Evolutionary conservation across 2,797 vertebrate species (phyloP).

Genomic region (Macrochelys suwanniensis): DNA sequence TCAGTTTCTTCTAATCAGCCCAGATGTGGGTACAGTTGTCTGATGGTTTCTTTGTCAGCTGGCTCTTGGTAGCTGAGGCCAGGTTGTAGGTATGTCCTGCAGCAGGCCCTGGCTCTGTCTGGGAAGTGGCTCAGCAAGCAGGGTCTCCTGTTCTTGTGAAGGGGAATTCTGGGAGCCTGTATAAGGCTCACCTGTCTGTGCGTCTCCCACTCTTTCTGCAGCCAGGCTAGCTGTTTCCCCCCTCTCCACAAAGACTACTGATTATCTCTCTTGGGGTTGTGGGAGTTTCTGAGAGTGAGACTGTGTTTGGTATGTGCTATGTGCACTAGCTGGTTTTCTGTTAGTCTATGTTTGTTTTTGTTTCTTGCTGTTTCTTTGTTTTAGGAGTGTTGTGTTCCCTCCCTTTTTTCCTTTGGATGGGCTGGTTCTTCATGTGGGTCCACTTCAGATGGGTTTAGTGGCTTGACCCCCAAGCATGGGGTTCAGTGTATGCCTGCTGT

Average conservation of each 20-base stretch:
- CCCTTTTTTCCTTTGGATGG: neutral
- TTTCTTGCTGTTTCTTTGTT: neutral
- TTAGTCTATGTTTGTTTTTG: neutral
- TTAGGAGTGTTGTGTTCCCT: neutral
- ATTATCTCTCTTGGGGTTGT: too few species aligned
- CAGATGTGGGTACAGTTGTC: neutral
- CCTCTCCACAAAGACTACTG: neutral
- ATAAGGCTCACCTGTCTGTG: neutral
- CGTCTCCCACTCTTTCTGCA: neutral
- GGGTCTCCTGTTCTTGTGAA: neutral
- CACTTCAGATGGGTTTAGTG: neutral
- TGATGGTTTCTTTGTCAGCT: neutral
- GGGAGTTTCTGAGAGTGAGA: neutral
- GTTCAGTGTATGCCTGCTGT: neutral
- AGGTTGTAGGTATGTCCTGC: neutral
- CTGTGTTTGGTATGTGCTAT: neutral
- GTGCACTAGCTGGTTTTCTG: neutral
- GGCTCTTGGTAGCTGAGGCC: neutral
- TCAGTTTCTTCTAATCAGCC: neutral
- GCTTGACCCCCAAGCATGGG: neutral
- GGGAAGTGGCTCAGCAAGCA: neutral
- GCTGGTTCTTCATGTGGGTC: neutral
- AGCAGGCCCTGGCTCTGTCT: neutral
- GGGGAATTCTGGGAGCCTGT: neutral
- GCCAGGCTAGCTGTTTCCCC: neutral